A percentile compares a stretch with the other conserved stretches of the same genome.
phyloP scores from a whole-genome alignment of 1,140 invertebrate genomes.

The Zaprionus ornatus region DNA sequence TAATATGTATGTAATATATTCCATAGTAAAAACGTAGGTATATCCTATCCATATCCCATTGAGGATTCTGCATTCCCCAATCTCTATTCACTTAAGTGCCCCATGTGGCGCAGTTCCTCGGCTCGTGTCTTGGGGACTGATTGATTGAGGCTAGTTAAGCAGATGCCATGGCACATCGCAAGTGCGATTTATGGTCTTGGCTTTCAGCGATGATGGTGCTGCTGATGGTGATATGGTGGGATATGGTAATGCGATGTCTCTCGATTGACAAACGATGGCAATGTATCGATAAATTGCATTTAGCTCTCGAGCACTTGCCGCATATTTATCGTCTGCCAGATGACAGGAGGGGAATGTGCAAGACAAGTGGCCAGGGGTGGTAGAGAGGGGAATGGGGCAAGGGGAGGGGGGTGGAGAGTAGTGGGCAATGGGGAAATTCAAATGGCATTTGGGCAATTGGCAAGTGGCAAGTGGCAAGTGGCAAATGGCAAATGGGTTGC shows the following conservation, averaged over 20 bases:
- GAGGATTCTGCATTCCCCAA: no score
- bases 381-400: background rate
- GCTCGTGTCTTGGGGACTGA: background rate
- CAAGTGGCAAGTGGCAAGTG: conserved; percentile 23
- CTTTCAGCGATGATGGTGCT: background rate
- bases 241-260: conserved; percentile 22
- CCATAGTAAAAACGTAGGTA: no score
- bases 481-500: conserved; percentile 56
- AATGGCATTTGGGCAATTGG: conserved; percentile 41
- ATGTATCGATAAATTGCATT: conserved; percentile 48
- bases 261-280: conserved; percentile 39
- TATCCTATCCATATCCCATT: no score
- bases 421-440: conserved; percentile 13
- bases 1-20: no score
- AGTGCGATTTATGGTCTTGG: background rate
- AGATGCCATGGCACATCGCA: background rate
- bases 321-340: conserved; percentile 29
- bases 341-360: conserved; percentile 1
- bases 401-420: background rate
- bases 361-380: background rate
- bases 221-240: background rate
- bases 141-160: conserved; percentile 15
- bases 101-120: background rate
- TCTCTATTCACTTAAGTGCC: no score
- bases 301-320: conserved; percentile 23